phyloP scores from a whole-genome alignment of 2,113 vertebrate genomes.

The Tringa solitaria region DNA sequence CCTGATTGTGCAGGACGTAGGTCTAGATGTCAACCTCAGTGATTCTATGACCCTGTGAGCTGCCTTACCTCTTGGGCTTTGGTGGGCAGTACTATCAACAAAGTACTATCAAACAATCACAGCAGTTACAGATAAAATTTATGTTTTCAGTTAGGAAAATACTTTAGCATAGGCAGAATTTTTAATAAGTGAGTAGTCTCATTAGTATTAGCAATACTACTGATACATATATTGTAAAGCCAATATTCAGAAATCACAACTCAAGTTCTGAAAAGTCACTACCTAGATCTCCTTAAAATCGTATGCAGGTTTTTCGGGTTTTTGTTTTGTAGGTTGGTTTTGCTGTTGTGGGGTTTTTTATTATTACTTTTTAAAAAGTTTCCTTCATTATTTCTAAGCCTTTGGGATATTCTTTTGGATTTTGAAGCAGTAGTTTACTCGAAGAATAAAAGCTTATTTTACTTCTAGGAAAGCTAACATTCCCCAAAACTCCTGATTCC shows the following conservation, averaged over 20 bases:
- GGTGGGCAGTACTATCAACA: neutral
- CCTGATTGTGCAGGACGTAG: too few species aligned
- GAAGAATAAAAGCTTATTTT: neutral
- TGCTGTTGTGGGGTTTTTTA: neutral
- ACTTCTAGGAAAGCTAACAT: neutral
- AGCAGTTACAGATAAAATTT: neutral
- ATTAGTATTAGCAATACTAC: neutral
- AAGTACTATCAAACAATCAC: neutral
- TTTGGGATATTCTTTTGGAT: neutral
- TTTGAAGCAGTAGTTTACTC: neutral
- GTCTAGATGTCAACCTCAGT: neutral
- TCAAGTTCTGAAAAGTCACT: neutral
- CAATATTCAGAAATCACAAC: neutral
- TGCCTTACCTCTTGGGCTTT: neutral
- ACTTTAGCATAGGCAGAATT: neutral
- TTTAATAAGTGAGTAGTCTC: neutral
- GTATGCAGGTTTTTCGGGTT: neutral
- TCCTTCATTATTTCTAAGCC: neutral
- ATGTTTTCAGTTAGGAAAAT: neutral
- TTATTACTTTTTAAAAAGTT: neutral
- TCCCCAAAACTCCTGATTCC: neutral
- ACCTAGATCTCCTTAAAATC: neutral
- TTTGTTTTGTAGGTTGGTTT: neutral
- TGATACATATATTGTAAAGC: neutral
- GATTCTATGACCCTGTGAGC: neutral